These are phyloP conservation scores for Cryptophagus acutangulus DNA, from an alignment of 2,888 invertebrate species.

Conservation along the genomic window DNA sequence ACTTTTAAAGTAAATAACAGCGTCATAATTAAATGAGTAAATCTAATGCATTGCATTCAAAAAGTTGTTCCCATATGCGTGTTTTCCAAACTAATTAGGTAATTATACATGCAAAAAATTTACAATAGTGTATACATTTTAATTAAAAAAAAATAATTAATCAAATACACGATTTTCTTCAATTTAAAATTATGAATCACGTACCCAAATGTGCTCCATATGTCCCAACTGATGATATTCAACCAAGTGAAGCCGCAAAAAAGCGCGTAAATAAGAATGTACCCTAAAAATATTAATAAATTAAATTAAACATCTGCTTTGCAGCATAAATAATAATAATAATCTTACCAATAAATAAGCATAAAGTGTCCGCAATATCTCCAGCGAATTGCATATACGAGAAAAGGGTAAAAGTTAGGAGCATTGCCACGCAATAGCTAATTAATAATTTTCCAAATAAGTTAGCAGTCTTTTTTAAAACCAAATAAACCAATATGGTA, in stretches of 20 bases:
- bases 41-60: too few relatives aligned
- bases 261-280: conserved; percentile 12
- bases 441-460: conserved; percentile 36
- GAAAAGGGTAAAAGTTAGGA: conserved; percentile 25
- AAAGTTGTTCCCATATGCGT: too few relatives aligned
- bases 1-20: too few relatives aligned
- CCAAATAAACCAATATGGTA: conserved; percentile 29
- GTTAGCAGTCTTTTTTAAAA: conserved; percentile 29
- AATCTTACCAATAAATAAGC: conserved; percentile 14
- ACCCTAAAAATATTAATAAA: conserved; percentile 12
- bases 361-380: conserved; percentile 5
- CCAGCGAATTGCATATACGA: not conserved
- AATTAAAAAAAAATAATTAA: too few relatives aligned
- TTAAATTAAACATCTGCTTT: conserved; percentile 3
- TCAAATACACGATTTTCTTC: too few relatives aligned
- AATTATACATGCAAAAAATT: conserved; percentile 6
- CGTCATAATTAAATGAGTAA: too few relatives aligned
- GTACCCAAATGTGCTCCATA: conserved; percentile 23
- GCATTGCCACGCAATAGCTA: conserved; percentile 30
- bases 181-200: too few relatives aligned
- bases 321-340: conserved; percentile 1
- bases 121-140: too few relatives aligned
- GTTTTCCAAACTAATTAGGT: not conserved
- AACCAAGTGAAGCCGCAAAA: conserved; percentile 19
- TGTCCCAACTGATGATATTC: conserved; percentile 23